Evolutionary conservation across 2,888 invertebrate genomes (phyloP).

Genomic region (Geotrupes spiniger): DNA sequence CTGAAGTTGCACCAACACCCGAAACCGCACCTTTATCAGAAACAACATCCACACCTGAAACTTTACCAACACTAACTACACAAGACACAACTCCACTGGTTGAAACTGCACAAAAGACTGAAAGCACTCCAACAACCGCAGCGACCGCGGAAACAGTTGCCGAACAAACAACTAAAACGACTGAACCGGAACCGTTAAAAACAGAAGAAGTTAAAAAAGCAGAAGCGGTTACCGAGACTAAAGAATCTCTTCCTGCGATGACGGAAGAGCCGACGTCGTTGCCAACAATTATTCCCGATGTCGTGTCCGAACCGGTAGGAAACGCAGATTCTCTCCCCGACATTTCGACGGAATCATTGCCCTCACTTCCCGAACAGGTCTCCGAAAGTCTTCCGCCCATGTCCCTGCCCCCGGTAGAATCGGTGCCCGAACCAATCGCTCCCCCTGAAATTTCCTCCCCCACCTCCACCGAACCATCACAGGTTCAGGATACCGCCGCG

Average conservation of each 20-base stretch:
- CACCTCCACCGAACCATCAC: constrained; percentile 14
- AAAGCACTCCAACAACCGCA: constrained; percentile 7
- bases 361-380: constrained; percentile 44
- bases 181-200: constrained; percentile 3
- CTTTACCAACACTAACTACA: too few species aligned
- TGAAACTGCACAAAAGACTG: constrained; percentile 8
- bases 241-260: constrained; percentile 14
- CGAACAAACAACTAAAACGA: constrained; percentile 11
- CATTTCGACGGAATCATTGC: constrained; percentile 47
- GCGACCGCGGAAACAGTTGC: constrained; percentile 2
- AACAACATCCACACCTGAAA: too few species aligned
- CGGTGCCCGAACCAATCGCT: constrained; percentile 46
- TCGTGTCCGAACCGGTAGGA: constrained; percentile 31
- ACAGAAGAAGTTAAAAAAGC: background rate
- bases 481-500: constrained; percentile 27
- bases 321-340: constrained; percentile 49
- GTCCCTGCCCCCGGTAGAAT: constrained; percentile 49
- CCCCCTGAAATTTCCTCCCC: constrained; percentile 24
- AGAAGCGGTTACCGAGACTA: constrained; percentile 1
- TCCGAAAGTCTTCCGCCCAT: constrained; percentile 48
- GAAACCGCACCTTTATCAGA: too few species aligned
- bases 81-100: background rate
- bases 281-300: constrained; percentile 15
- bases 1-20: too few species aligned
- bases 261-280: constrained; percentile 25